Percentiles rank a stretch among this genome's conserved stretches.
These are phyloP conservation scores for Panonychus citri DNA, from an alignment of 1,140 invertebrate species.

Conservation along the genomic window DNA sequence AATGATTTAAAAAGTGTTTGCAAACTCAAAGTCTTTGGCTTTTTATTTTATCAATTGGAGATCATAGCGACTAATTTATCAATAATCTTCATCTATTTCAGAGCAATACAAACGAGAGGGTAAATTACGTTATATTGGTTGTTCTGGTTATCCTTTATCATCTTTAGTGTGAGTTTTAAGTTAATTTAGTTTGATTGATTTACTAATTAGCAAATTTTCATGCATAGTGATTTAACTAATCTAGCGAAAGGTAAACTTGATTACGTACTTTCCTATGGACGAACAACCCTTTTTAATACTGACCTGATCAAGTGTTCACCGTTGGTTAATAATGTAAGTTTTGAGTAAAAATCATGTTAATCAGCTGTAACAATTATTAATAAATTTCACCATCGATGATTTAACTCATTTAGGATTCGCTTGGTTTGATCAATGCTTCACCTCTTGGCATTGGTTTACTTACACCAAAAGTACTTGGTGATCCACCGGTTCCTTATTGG, in stretches of 20 bases:
- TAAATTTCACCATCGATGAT: conserved; percentile 17
- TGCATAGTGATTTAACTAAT: conserved; percentile 35
- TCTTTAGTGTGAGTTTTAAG: conserved; percentile 30
- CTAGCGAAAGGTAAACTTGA: conserved; percentile 40
- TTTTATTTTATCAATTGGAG: too few species aligned
- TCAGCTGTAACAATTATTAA: neutral
- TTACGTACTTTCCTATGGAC: conserved; percentile 48
- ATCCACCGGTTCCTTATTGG: conserved; percentile 33
- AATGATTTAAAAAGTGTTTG: too few species aligned
- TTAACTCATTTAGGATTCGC: conserved; percentile 23
- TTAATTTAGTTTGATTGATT: neutral
- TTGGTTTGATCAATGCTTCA: conserved; percentile 62
- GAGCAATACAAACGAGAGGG: conserved; percentile 26
- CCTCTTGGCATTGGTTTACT: conserved; percentile 55
- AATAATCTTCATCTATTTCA: too few species aligned
- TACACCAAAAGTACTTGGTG: conserved; percentile 27
- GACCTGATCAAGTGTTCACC: conserved; percentile 43
- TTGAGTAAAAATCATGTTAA: neutral
- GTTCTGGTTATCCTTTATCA: conserved; percentile 63
- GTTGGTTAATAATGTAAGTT: conserved; percentile 39
- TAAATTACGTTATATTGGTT: conserved; percentile 55
- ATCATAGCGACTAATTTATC: too few species aligned
- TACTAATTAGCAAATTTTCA: neutral
- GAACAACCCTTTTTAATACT: conserved; percentile 52
- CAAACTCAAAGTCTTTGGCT: too few species aligned